These are phyloP conservation scores for Eupithecia abbreviata DNA, from an alignment of 2,888 invertebrate species.

Conservation along the genomic window DNA sequence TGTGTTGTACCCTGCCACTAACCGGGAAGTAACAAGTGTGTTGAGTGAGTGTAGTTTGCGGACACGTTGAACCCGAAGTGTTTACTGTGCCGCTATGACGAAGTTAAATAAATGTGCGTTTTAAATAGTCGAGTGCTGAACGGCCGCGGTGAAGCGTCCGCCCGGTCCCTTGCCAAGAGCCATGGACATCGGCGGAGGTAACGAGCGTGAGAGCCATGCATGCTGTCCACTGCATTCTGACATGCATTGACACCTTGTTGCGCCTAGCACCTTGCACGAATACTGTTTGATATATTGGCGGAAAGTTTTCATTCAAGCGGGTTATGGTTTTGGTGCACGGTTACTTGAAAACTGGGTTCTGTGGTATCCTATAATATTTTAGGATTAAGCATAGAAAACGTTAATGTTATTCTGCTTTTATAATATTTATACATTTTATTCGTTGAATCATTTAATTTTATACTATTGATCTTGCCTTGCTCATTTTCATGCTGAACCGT, in stretches of 20 bases:
- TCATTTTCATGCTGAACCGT: background rate
- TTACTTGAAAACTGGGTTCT: background rate
- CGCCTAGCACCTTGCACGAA: constrained; percentile 69
- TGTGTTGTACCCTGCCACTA: constrained; percentile 53
- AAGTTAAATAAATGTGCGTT: constrained; percentile 74
- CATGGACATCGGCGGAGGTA: constrained; percentile 82
- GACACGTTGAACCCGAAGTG: constrained; percentile 66
- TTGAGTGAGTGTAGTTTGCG: constrained; percentile 68
- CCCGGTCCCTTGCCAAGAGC: constrained; percentile 64
- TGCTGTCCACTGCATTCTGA: constrained; percentile 60
- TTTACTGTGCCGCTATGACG: constrained; percentile 66
- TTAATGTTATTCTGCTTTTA: background rate
- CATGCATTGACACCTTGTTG: constrained; percentile 58
- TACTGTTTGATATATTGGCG: constrained; percentile 3
- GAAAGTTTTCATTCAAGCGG: background rate
- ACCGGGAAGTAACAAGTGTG: constrained; percentile 57
- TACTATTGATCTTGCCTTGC: background rate
- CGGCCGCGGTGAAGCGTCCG: constrained; percentile 71
- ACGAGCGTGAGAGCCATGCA: constrained; percentile 71
- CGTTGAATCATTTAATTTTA: background rate
- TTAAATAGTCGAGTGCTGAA: constrained; percentile 68
- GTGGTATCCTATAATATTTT: background rate
- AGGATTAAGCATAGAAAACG: background rate
- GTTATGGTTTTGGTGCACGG: background rate
- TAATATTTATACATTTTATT: background rate